phyloP scores from a whole-genome alignment of 2,797 vertebrate species.

The Microchirus variegatus region DNA sequence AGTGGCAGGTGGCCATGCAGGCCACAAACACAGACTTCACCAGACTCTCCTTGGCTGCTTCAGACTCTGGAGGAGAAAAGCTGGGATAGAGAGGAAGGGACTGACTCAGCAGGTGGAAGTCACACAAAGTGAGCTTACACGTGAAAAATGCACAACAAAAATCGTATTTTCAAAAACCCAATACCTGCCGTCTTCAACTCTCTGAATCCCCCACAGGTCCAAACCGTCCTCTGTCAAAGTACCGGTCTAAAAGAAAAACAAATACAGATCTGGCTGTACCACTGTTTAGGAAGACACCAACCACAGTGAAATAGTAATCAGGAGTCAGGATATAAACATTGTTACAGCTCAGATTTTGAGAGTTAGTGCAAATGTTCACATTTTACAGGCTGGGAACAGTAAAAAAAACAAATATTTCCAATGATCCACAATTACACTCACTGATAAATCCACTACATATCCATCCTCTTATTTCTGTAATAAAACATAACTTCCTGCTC shows the following conservation, averaged over 20 bases:
- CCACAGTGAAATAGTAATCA: neutral
- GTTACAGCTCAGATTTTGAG: no score
- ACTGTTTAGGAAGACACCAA: neutral
- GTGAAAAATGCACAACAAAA: no score
- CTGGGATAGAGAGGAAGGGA: constrained; percentile 62
- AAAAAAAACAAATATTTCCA: no score
- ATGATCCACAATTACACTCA: no score
- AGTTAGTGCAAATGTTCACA: no score
- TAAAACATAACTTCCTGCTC: no score
- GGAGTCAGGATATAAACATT: no score
- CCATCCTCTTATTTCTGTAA: no score
- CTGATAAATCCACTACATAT: no score
- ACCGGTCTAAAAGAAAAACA: constrained; percentile 84
- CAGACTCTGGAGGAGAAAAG: constrained; percentile 87
- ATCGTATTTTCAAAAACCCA: neutral
- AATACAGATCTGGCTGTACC: neutral
- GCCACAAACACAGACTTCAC: constrained; percentile 89
- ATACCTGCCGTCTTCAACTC: constrained; percentile 85
- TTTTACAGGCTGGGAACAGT: no score
- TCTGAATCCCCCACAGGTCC: constrained; percentile 94
- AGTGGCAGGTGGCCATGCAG: constrained; percentile 97
- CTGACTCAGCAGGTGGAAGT: neutral
- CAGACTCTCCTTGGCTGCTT: constrained; percentile 82
- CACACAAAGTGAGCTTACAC: no score
- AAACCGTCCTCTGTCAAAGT: constrained; percentile 96